These are phyloP conservation scores for Epinephelus malabaricus DNA, from an alignment of 2,797 vertebrate genomes.

Conservation along the genomic window DNA sequence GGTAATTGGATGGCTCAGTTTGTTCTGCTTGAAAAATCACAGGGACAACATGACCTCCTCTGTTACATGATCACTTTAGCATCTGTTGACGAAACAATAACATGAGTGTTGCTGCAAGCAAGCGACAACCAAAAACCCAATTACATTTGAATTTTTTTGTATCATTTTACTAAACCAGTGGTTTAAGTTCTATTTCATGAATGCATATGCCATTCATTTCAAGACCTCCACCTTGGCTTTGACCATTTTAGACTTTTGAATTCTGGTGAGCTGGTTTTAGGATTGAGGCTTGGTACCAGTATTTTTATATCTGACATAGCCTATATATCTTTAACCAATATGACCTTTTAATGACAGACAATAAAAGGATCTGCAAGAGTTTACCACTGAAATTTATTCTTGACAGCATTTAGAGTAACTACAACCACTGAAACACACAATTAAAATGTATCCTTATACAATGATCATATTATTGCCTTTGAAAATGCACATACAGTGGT, in stretches of 20 bases:
- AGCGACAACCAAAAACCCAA: constrained; percentile 11
- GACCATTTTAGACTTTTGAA: not conserved
- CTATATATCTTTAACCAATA: not conserved
- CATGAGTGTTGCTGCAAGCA: constrained; percentile 24
- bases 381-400: not conserved
- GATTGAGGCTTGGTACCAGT: not conserved
- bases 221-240: not conserved
- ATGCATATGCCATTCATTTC: not conserved
- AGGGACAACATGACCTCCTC: constrained; percentile 32
- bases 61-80: constrained; percentile 59
- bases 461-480: no score
- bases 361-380: not conserved
- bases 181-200: not conserved
- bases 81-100: constrained; percentile 31
- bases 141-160: not conserved
- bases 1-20: constrained; percentile 44
- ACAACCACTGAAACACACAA: not conserved
- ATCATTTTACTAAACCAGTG: not conserved
- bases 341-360: not conserved
- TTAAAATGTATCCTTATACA: no score
- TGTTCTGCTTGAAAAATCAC: constrained; percentile 44
- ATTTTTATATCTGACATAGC: not conserved
- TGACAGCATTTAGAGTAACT: not conserved
- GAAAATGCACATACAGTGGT: no score
- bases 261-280: not conserved